phyloP scores from a whole-genome alignment of 2,113 vertebrate species.

The Rhinoderma darwinii region DNA sequence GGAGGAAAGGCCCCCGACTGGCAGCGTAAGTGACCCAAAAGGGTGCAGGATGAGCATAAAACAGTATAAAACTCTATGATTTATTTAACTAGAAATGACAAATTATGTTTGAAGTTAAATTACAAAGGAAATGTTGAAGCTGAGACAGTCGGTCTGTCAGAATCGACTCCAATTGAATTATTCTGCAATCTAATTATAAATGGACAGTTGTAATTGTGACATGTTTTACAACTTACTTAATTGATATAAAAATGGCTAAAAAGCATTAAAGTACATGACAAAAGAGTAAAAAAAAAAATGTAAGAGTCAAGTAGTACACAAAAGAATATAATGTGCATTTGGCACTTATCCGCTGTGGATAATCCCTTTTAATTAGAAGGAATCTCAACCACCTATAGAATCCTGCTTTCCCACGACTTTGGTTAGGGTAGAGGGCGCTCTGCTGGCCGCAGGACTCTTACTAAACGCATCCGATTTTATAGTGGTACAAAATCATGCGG shows the following conservation, averaged over 20 bases:
- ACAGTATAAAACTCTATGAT: slow-evolving; percentile 8
- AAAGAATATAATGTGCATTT: no score
- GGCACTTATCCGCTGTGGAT: no score
- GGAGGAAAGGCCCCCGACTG: slow-evolving; percentile 17
- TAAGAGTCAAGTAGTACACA: no score
- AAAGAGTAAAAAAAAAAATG: no score
- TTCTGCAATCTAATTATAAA: background rate
- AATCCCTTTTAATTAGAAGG: no score
- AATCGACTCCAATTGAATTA: background rate
- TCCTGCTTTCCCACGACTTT: no score
- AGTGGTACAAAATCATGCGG: no score
- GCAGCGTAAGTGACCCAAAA: slow-evolving; percentile 8
- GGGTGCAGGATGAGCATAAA: slow-evolving; percentile 10
- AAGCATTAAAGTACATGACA: no score
- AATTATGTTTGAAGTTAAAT: slow-evolving; percentile 21
- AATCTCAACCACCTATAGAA: no score
- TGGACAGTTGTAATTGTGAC: background rate
- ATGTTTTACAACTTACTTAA: background rate
- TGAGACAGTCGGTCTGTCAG: background rate
- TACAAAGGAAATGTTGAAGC: background rate
- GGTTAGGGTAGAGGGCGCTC: no score
- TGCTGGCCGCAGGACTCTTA: no score
- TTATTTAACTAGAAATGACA: slow-evolving; percentile 23
- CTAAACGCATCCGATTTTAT: no score
- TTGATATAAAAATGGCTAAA: background rate